Conservation (phyloP, 2,113 vertebrate genomes). For the Typhlomys cinereus region DNA sequence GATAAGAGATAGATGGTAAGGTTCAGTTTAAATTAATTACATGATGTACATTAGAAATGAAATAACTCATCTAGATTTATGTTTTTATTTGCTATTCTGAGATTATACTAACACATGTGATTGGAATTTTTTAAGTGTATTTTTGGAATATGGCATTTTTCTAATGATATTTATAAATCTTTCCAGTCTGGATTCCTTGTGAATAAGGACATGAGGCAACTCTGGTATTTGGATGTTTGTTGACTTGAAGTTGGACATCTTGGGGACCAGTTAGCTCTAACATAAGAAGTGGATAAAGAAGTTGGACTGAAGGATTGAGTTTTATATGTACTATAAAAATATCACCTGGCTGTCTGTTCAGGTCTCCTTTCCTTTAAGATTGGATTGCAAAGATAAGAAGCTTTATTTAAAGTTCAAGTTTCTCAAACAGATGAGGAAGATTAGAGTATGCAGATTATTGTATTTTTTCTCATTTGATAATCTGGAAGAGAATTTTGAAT, state of each 20-base stretch:
- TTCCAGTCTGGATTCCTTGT: not conserved
- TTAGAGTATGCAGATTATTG: not conserved
- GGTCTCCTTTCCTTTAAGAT: not conserved
- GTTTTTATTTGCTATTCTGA: not conserved
- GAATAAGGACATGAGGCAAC: not conserved
- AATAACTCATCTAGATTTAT: not conserved
- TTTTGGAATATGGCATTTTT: not conserved
- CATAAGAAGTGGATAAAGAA: not conserved
- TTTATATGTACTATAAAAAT: not conserved
- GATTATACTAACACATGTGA: not conserved
- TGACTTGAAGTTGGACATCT: not conserved
- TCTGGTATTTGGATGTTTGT: not conserved
- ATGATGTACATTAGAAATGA: not conserved
- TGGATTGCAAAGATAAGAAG: not conserved
- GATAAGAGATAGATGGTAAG: not conserved
- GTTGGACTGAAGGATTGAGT: not conserved
- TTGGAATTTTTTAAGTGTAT: not conserved
- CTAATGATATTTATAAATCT: not conserved
- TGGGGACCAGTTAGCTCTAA: not conserved
- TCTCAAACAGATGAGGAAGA: conserved; percentile 5
- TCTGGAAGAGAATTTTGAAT: not conserved
- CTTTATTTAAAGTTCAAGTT: not conserved
- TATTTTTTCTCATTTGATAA: not conserved
- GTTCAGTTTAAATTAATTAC: not conserved
- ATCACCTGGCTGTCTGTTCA: not conserved